Conservation (phyloP, 2,113 vertebrate genomes). For the Anguilla rostrata region DNA sequence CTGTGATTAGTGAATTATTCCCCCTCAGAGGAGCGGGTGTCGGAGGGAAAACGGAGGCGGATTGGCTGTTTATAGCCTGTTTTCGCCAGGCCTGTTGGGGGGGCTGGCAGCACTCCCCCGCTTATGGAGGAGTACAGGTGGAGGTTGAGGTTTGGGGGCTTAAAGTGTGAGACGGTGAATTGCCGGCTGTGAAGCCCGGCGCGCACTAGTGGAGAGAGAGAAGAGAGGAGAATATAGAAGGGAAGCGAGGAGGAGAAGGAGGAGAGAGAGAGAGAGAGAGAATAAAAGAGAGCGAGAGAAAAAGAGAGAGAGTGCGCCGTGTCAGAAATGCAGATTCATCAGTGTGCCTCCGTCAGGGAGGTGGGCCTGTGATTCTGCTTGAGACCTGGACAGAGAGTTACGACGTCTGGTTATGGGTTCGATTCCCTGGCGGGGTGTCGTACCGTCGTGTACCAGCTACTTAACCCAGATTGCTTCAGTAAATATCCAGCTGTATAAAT, state of each 20-base stretch:
- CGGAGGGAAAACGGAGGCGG: not conserved
- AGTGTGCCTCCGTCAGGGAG: not conserved
- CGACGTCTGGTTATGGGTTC: not conserved
- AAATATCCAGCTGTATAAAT: no score
- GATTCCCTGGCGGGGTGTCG: no score
- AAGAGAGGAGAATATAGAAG: no score
- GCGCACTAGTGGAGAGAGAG: no score
- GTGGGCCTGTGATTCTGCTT: not conserved
- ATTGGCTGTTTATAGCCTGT: not conserved
- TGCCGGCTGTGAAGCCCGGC: not conserved
- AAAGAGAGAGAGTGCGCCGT: not conserved
- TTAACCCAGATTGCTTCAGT: no score
- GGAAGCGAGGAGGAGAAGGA: no score
- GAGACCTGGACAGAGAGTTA: not conserved
- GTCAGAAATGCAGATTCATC: slow-evolving; percentile 2
- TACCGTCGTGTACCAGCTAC: no score
- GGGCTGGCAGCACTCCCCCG: not conserved
- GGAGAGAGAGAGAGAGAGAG: not conserved
- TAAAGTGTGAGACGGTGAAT: not conserved
- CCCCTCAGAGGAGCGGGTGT: not conserved
- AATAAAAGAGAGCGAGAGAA: not conserved
- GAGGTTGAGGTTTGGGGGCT: no score
- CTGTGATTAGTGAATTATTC: slow-evolving; percentile 1
- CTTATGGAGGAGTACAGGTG: not conserved
- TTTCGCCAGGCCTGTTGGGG: not conserved